Conservation (phyloP, 2,888 invertebrate species). For the Nomada fabriciana region DNA sequence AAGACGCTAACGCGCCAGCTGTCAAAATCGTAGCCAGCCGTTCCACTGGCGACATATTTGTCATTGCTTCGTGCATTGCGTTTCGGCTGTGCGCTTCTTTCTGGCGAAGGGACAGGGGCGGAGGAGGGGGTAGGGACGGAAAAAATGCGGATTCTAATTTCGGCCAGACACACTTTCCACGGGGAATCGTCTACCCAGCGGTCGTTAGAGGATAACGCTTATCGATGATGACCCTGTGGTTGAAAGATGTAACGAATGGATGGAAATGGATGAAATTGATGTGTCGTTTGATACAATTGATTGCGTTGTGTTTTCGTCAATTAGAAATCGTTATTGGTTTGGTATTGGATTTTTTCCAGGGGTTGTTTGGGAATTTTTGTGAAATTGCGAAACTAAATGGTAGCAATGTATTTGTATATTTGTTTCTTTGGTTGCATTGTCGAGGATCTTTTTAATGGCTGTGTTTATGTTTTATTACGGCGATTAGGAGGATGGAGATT, state of each 20-base stretch:
- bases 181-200: neutral
- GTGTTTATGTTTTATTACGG: no score
- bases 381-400: no score
- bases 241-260: neutral
- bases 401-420: no score
- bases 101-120: neutral
- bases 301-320: no score
- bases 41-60: conserved; percentile 39
- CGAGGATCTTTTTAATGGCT: no score
- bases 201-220: conserved; percentile 19
- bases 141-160: conserved; percentile 55
- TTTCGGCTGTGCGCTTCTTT: conserved; percentile 23
- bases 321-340: no score
- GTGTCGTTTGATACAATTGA: no score
- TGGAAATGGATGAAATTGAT: no score
- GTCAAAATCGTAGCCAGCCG: conserved; percentile 51
- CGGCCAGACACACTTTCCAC: conserved; percentile 54
- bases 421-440: no score
- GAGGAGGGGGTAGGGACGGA: neutral
- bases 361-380: no score
- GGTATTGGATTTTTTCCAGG: no score
- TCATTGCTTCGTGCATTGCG: conserved; percentile 47
- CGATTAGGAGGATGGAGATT: no score
- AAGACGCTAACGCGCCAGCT: conserved; percentile 41
- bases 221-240: neutral